Conservation (phyloP, 2,888 invertebrate genomes). For the Temnothorax rugatulus region DNA sequence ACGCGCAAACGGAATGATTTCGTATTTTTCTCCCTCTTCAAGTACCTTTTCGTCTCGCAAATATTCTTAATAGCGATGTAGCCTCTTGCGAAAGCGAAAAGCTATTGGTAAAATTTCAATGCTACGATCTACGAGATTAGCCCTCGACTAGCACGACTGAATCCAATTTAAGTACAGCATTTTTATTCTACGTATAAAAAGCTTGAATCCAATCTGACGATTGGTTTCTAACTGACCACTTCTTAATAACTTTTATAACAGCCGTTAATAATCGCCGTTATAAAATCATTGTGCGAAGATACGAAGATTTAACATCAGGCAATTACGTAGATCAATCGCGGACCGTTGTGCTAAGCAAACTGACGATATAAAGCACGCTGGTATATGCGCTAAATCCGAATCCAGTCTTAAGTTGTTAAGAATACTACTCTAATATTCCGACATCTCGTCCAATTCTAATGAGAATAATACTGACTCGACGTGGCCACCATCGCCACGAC, state of each 20-base stretch:
- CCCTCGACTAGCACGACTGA: conserved; percentile 22
- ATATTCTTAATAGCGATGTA: conserved; percentile 57
- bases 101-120: conserved; percentile 27
- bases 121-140: conserved; percentile 32
- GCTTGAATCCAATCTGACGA: background rate
- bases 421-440: conserved; percentile 59
- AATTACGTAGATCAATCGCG: conserved; percentile 30
- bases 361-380: background rate
- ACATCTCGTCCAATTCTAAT: conserved; percentile 65
- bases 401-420: conserved; percentile 68
- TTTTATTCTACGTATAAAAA: background rate
- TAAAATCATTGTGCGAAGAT: conserved; percentile 15
- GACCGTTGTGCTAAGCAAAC: conserved; percentile 25
- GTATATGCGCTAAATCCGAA: conserved; percentile 56
- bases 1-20: conserved; percentile 78
- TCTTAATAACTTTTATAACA: background rate
- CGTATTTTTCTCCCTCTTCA: conserved; percentile 40
- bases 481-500: conserved; percentile 25
- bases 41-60: conserved; percentile 7
- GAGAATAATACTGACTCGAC: conserved; percentile 74
- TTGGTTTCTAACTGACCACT: background rate
- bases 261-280: background rate
- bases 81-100: conserved; percentile 67
- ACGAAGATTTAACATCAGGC: background rate
- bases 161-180: background rate